Evolutionary conservation across 2,888 invertebrate genomes (phyloP), one percentile per base, ranked within the genome.

Genomic region (Leucoptera coffeella): DNA sequence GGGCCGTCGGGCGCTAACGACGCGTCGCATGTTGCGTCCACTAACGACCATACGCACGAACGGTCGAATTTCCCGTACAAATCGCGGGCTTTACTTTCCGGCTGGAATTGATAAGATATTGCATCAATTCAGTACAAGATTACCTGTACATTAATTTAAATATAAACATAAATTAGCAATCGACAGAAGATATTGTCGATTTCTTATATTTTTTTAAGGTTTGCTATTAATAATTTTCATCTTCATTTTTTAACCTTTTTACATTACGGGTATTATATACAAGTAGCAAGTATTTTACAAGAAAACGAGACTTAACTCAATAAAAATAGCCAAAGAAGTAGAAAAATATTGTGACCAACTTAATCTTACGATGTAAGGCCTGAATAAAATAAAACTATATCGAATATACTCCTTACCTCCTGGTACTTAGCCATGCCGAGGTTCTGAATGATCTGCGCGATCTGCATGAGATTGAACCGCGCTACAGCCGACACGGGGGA

Each of bases 371-470:
- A 22, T 12, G 12, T 4, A n/a, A 11, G 3, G 12, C 14, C 13
- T 10, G 14, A 2, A 17, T 8, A 27, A 8, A 12, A 15, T 4
- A 22, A 14, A 2, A 2, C 4, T 4, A 7, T 8, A 11, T 14
- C 8, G 3, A n/a, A 7, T 11, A 4, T 5, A 11, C 2, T 2
- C 29, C 45, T 32, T 22, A 87, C 80, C 41, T 82, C 82, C 45
- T 91, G 90, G 53, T 84, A 85, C 45, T 85, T 84, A 30, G 85
- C 80, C 25, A 95, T 72, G 3, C 93, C 92, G 29, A 96, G 69
- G 58, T 88, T 86, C 65, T 96, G 95, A 25, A 97, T 60, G 38
- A 95, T 88, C 64, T 93, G 91, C 1, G 93, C 96, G 30, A 96
- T 80, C 73, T 91, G 88, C 42, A 85, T 82, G 28, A 89, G 73